These are phyloP conservation scores for Meloe dianella DNA, from an alignment of 2,888 invertebrate genomes.

Conservation along the genomic window DNA sequence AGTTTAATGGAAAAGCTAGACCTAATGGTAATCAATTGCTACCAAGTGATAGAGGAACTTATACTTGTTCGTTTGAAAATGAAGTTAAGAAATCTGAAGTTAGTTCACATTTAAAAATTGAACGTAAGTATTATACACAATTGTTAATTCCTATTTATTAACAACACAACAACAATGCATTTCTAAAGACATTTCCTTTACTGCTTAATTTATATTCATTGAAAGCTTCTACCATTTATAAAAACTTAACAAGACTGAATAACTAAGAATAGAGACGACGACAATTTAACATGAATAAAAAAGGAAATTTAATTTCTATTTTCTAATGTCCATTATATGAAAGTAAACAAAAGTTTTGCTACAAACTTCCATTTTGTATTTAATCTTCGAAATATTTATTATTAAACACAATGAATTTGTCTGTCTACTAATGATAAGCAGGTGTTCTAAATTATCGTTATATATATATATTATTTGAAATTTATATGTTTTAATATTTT, in stretches of 20 bases:
- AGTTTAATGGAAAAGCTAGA: constrained; percentile 80
- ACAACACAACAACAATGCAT: neutral
- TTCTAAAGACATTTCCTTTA: neutral
- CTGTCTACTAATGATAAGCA: neutral
- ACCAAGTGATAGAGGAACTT: constrained; percentile 85
- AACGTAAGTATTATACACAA: constrained; percentile 69
- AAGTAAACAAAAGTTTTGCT: neutral
- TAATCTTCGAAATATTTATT: neutral
- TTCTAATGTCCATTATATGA: neutral
- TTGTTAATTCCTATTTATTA: neutral
- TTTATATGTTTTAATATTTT: neutral
- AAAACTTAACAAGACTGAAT: neutral
- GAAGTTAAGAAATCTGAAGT: constrained; percentile 88
- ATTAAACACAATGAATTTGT: neutral
- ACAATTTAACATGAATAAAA: neutral
- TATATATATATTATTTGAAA: neutral
- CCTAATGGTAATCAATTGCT: constrained; percentile 78
- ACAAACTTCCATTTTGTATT: neutral
- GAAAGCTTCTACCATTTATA: neutral
- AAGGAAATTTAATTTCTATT: neutral
- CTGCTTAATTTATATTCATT: neutral
- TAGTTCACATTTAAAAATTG: constrained; percentile 88
- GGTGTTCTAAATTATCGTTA: neutral
- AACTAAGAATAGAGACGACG: neutral
- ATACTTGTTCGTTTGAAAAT: constrained; percentile 87